phyloP scores from a whole-genome alignment of 2,113 vertebrate species.

The Tachycineta bicolor region DNA sequence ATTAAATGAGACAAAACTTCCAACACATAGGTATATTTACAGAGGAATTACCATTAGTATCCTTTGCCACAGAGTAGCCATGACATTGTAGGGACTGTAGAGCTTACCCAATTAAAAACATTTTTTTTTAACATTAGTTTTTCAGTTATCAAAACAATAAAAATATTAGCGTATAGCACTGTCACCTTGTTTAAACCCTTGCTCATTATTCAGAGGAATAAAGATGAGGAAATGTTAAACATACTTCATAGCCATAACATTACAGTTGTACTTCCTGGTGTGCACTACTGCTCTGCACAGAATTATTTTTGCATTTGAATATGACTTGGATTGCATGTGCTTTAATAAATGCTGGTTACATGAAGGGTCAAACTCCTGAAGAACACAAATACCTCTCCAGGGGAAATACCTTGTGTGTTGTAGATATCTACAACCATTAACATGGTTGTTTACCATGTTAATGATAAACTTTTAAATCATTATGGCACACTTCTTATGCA shows the following conservation, averaged over 20 bases:
- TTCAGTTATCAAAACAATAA: slow-evolving; percentile 8
- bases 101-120: not conserved
- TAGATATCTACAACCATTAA: not conserved
- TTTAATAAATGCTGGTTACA: not conserved
- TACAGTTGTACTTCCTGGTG: not conserved
- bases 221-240: not conserved
- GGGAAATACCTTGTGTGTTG: not conserved
- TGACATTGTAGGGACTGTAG: not conserved
- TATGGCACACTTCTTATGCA: not conserved
- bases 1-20: not conserved
- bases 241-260: not conserved
- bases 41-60: not conserved
- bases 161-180: not conserved
- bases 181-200: not conserved
- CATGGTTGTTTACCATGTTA: not conserved
- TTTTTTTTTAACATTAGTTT: not conserved
- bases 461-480: not conserved
- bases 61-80: not conserved
- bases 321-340: not conserved
- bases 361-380: not conserved
- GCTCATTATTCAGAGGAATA: not conserved
- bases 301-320: not conserved
- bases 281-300: not conserved
- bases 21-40: not conserved
- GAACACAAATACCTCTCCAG: not conserved